phyloP scores from a whole-genome alignment of 1,140 invertebrate genomes.

The Agraylea sexmaculata region DNA sequence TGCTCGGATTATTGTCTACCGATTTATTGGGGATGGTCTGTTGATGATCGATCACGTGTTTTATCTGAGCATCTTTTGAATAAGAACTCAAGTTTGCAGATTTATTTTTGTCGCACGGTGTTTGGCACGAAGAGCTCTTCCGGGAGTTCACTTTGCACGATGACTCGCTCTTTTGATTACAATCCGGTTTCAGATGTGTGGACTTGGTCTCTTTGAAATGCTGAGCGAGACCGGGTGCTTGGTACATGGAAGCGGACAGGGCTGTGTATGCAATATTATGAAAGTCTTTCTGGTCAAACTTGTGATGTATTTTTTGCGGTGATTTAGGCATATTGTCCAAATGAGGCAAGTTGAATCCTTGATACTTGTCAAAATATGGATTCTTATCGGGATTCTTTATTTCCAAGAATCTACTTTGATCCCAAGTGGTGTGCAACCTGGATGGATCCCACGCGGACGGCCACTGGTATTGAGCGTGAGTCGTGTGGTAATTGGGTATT shows the following conservation, averaged over 20 bases:
- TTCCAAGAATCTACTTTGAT: slow-evolving; percentile 35
- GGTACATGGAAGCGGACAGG: slow-evolving; percentile 31
- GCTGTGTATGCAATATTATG: slow-evolving; percentile 37
- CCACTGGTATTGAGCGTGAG: slow-evolving; percentile 47
- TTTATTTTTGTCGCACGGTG: slow-evolving; percentile 35
- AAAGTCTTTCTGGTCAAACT: slow-evolving; percentile 39
- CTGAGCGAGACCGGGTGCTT: slow-evolving; percentile 27
- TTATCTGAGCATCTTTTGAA: slow-evolving; percentile 30
- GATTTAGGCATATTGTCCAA: slow-evolving; percentile 42
- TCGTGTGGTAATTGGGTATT: slow-evolving; percentile 46
- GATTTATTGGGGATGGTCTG: slow-evolving; percentile 20
- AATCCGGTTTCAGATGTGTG: slow-evolving; percentile 31
- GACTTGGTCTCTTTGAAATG: slow-evolving; percentile 37
- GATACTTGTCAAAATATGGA: slow-evolving; percentile 36
- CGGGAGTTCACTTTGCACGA: slow-evolving; percentile 30
- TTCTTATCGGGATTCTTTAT: slow-evolving; percentile 38
- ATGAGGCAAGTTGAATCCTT: slow-evolving; percentile 42
- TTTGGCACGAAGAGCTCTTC: slow-evolving; percentile 37
- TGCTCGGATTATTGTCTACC: slow-evolving; percentile 9
- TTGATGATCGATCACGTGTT: slow-evolving; percentile 37
- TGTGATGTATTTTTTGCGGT: slow-evolving; percentile 35
- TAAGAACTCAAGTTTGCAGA: slow-evolving; percentile 10
- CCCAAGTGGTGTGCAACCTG: slow-evolving; percentile 34
- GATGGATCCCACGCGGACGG: slow-evolving; percentile 45
- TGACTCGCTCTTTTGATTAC: slow-evolving; percentile 33